Conservation (phyloP, 2,888 invertebrate genomes). For the Torymus auratus region DNA sequence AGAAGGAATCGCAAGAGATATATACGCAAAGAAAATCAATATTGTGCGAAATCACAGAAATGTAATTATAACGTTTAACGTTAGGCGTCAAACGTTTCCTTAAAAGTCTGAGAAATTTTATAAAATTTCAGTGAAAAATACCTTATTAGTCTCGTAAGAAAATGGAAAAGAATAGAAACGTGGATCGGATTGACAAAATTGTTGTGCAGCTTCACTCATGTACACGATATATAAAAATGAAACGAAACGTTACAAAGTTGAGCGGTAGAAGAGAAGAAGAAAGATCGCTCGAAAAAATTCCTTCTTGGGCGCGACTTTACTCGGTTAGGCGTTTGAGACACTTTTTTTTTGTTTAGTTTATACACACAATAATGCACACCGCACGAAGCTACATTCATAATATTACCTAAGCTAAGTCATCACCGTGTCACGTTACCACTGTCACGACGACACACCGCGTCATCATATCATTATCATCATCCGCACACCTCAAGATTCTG, state of each 20-base stretch:
- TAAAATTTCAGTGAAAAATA: constrained; percentile 18
- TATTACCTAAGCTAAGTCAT: constrained; percentile 42
- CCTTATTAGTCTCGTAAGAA: neutral
- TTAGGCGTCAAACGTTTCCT: neutral
- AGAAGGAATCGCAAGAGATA: constrained; percentile 6
- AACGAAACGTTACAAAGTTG: neutral
- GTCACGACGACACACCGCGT: neutral
- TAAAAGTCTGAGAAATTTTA: constrained; percentile 28
- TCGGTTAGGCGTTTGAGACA: constrained; percentile 42
- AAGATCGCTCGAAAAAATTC: constrained; percentile 36
- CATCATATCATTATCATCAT: constrained; percentile 19
- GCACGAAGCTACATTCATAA: constrained; percentile 53
- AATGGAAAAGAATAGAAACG: neutral
- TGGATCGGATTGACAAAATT: constrained; percentile 50
- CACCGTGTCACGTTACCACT: neutral
- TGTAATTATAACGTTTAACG: constrained; percentile 17
- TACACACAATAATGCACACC: constrained; percentile 52
- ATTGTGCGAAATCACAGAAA: constrained; percentile 32
- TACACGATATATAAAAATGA: constrained; percentile 20
- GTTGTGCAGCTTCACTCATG: neutral
- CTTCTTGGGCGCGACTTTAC: constrained; percentile 49
- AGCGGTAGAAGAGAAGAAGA: neutral
- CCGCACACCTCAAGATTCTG: constrained; percentile 37
- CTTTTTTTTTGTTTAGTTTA: constrained; percentile 18
- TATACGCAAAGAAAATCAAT: neutral